These are phyloP conservation scores for Lacerta viridis DNA, from an alignment of 2,797 vertebrate species.

Conservation along the genomic window DNA sequence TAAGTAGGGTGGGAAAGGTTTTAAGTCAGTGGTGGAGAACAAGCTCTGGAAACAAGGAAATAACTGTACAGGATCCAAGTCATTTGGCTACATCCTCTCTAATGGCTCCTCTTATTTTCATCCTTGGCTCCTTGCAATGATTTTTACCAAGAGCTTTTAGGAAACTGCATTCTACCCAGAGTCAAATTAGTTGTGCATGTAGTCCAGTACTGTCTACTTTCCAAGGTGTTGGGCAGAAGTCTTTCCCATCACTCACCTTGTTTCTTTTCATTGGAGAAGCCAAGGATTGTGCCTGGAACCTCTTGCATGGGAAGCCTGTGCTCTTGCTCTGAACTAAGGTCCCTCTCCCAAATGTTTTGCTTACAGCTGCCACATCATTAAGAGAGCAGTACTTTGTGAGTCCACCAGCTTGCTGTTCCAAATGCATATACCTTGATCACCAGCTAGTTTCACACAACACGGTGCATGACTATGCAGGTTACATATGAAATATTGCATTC, in stretches of 20 bases:
- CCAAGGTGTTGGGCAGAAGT: not conserved
- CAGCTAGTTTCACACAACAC: not conserved
- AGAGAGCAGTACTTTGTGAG: not conserved
- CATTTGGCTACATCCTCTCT: not conserved
- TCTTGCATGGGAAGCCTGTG: not conserved
- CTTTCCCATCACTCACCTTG: not conserved
- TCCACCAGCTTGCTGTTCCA: not conserved
- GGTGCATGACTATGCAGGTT: not conserved
- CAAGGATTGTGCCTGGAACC: not conserved
- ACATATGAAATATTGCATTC: not conserved
- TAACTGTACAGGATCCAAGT: not conserved
- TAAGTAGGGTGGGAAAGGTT: slow-evolving; percentile 7
- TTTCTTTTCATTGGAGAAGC: not conserved
- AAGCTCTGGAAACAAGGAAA: not conserved
- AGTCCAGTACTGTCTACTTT: not conserved
- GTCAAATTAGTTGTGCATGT: not conserved
- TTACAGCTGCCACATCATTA: not conserved
- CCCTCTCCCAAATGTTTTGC: not conserved
- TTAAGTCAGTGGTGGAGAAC: not conserved
- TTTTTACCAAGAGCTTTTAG: not conserved
- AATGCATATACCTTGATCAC: too few relatives aligned
- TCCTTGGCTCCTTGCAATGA: not conserved
- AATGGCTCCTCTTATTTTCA: not conserved
- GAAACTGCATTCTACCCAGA: not conserved
- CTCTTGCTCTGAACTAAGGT: not conserved